Base-by-base conservation (phyloP, 1,140 invertebrate genomes). In the Andrena cerasifolii region DNA sequence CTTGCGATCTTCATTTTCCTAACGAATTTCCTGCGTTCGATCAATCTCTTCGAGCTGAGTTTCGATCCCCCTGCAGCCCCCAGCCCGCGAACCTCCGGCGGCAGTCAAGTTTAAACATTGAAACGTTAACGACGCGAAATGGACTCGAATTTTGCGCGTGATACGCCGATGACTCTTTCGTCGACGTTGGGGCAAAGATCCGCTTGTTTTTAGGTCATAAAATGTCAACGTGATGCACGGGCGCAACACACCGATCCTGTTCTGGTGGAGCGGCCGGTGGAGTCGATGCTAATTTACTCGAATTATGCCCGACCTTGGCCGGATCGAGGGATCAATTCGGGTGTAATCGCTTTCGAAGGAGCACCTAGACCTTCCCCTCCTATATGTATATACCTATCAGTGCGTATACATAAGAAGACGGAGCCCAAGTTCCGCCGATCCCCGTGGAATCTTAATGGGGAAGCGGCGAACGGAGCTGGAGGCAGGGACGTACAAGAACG, bases 391-490 rank as follows among this genome's bases (percentile, higher is more conserved):
- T 47, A 65, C 49, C 47, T 12, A 10, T 28, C 58, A 43, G 53
- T 56, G 67, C 62, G 82, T 76, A 68, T 59, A 36, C 58, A 43
- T 16, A 71, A 79, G 65, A 79, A 75, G 66, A 77, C 51, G 56
- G n/a, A 80, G 77, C 78, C 80, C 33, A 77, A 89, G 87, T 89
- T 87, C 85, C 80, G 85, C 49, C 79, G 85, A 87, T 88, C 77
- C 86, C 75, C 56, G 47, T 73, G 84, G 82, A 87, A 85, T 89
- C 85, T 89, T 86, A 89, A 87, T 87, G 85, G 85, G 76, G 53
- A 82, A 81, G 43, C 70, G 43, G 62, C 47, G 43, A 43, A 43
- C 56, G 58, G 54, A 54, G 58, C 53, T 61, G 70, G 49, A 70
- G 75, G 72, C 70, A 63, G 72, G 61, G 66, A 82, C 79, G 84